Percentiles rank a stretch among this genome's conserved stretches.
Conservation (phyloP, 2,113 vertebrate species). For the Myotis yumanensis region DNA sequence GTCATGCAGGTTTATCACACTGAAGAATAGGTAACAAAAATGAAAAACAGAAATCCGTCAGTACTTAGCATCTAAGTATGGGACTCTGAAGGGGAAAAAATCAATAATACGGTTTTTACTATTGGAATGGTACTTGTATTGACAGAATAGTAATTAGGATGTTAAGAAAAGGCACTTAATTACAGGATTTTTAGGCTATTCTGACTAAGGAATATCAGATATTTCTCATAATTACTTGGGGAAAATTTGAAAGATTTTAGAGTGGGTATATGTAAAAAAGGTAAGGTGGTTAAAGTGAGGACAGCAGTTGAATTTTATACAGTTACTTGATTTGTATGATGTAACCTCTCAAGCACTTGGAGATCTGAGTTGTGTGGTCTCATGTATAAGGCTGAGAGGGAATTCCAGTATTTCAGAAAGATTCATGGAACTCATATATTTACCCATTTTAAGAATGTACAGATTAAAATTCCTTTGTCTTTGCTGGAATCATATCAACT, state of each 20-base stretch:
- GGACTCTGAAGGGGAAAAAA: not conserved
- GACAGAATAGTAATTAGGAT: not conserved
- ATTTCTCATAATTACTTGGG: slow-evolving; percentile 14
- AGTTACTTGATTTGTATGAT: not conserved
- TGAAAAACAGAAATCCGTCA: not conserved
- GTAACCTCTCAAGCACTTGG: not conserved
- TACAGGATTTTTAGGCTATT: not conserved
- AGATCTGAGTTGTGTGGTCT: not conserved
- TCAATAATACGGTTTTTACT: not conserved
- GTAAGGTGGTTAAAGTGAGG: not conserved
- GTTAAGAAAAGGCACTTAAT: not conserved
- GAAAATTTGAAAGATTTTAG: not conserved
- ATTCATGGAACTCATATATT: not conserved
- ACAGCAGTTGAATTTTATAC: not conserved
- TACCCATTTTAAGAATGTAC: not conserved
- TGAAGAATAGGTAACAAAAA: not conserved
- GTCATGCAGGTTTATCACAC: not conserved
- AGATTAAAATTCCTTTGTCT: slow-evolving; percentile 6
- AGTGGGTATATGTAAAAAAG: not conserved
- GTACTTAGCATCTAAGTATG: not conserved
- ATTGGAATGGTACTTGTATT: not conserved
- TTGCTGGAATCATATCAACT: slow-evolving; percentile 3
- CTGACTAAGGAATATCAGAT: not conserved
- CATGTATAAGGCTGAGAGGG: not conserved
- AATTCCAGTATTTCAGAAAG: slow-evolving; percentile 19